Conservation (phyloP, 2,113 vertebrate genomes). For the Pholis gunnellus region DNA sequence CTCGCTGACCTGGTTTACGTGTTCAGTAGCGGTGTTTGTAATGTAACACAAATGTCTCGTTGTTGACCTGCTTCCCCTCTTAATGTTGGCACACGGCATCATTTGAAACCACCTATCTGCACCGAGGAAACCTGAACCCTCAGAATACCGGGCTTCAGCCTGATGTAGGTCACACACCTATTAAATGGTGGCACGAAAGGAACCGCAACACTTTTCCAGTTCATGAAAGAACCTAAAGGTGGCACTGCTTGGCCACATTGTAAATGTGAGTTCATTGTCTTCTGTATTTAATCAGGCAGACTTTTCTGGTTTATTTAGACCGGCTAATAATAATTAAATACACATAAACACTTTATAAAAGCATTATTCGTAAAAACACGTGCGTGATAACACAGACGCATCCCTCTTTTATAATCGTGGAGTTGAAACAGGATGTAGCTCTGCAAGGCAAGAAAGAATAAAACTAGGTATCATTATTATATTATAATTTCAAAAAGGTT, state of each 20-base stretch:
- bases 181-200: background rate
- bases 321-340: background rate
- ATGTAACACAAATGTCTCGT: constrained; percentile 9
- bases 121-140: constrained; percentile 32
- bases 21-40: constrained; percentile 1
- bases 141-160: background rate
- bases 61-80: constrained; percentile 29
- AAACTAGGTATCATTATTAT: background rate
- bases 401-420: background rate
- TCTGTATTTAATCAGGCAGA: background rate
- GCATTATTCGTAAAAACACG: background rate
- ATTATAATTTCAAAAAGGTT: background rate
- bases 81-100: constrained; percentile 10
- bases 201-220: background rate
- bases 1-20: background rate
- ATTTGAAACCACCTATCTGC: constrained; percentile 29
- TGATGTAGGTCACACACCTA: background rate
- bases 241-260: background rate
- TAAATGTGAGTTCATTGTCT: background rate
- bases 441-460: background rate
- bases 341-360: background rate
- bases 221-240: background rate
- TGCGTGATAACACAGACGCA: background rate
- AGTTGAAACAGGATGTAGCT: background rate
- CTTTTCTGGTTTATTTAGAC: too few relatives aligned